phyloP scores from a whole-genome alignment of 2,888 invertebrate species.

The Hyles lineata region DNA sequence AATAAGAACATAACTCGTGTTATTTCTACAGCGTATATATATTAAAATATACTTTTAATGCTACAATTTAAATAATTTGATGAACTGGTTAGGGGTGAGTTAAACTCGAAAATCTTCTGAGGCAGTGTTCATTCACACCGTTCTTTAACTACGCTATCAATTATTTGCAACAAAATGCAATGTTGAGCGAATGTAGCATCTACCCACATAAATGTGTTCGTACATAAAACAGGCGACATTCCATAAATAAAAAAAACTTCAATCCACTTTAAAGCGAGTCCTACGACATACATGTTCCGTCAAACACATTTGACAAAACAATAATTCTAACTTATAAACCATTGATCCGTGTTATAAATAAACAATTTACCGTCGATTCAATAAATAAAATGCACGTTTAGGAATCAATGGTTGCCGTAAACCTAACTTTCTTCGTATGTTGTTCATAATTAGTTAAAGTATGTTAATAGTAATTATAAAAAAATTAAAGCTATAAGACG shows the following conservation, averaged over 20 bases:
- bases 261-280: neutral
- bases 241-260: neutral
- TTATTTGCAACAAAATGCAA: constrained; percentile 12
- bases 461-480: constrained; percentile 31
- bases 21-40: constrained; percentile 2
- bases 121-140: neutral
- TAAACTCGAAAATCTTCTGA: constrained; percentile 10
- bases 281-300: neutral
- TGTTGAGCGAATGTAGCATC: constrained; percentile 7
- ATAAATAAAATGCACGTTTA: constrained; percentile 66
- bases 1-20: constrained; percentile 33
- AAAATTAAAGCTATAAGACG: constrained; percentile 29
- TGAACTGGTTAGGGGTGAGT: constrained; percentile 12
- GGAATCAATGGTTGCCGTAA: constrained; percentile 52
- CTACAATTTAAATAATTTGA: neutral
- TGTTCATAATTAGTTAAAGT: constrained; percentile 33
- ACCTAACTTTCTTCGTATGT: constrained; percentile 22
- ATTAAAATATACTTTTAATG: constrained; percentile 5
- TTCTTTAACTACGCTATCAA: neutral
- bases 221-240: constrained; percentile 3
- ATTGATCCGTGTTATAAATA: constrained; percentile 42
- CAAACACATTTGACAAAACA: neutral
- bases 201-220: neutral
- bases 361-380: constrained; percentile 50
- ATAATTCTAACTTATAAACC: constrained; percentile 22